A percentile compares a stretch with the other conserved stretches of the same genome.
phyloP scores from a whole-genome alignment of 1,140 invertebrate genomes.

The Bombus confusus region DNA sequence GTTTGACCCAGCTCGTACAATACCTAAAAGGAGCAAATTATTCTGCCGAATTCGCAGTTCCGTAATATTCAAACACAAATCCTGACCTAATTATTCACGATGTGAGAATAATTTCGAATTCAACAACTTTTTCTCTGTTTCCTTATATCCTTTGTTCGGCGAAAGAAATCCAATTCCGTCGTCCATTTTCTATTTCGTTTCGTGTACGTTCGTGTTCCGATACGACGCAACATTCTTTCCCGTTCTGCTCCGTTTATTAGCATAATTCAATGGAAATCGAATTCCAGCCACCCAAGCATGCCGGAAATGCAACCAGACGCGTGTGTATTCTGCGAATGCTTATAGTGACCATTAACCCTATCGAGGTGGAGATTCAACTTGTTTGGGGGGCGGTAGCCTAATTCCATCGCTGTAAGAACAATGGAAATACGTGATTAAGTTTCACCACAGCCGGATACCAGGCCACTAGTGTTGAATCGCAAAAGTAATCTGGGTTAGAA shows the following conservation, averaged over 20 bases:
- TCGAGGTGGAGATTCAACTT: background rate
- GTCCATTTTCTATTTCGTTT: background rate
- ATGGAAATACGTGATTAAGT: constrained; percentile 18
- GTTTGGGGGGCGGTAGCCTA: background rate
- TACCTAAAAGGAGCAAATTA: too few species aligned
- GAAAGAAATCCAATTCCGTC: constrained; percentile 19
- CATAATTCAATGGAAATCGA: constrained; percentile 49
- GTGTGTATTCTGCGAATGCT: background rate
- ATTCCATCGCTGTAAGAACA: constrained; percentile 19
- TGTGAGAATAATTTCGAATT: background rate
- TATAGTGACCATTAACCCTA: constrained; percentile 9
- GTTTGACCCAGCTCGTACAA: too few species aligned
- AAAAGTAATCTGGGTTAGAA: too few species aligned
- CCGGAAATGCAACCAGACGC: constrained; percentile 8
- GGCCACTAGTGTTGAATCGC: too few species aligned
- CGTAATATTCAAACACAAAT: background rate
- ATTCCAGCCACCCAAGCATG: constrained; percentile 8
- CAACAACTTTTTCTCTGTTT: background rate
- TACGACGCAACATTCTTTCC: constrained; percentile 15
- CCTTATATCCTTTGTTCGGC: background rate
- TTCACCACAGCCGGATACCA: background rate
- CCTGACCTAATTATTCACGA: background rate
- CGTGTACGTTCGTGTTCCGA: too few species aligned
- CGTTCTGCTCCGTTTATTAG: constrained; percentile 33
- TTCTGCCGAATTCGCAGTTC: too few species aligned